phyloP scores from a whole-genome alignment of 2,888 invertebrate genomes.

The Alitta virens region DNA sequence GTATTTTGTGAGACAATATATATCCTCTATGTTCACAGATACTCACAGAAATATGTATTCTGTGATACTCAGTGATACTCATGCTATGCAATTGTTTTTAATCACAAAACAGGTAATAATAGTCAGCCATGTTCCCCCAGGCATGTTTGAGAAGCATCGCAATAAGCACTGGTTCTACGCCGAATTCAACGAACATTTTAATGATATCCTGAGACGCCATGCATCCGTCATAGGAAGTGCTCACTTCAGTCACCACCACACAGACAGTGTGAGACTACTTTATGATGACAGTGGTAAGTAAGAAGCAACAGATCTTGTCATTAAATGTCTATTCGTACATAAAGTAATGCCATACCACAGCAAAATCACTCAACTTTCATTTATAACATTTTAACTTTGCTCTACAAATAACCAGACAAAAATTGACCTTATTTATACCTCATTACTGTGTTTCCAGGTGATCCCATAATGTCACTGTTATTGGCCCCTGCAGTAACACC shows the following conservation, averaged over 20 bases:
- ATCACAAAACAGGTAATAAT: slow-evolving; percentile 83
- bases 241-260: slow-evolving; percentile 51
- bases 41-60: no score
- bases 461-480: slow-evolving; percentile 79
- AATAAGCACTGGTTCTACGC: slow-evolving; percentile 50
- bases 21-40: not conserved
- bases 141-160: slow-evolving; percentile 45
- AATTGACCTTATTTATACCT: no score
- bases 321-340: not conserved
- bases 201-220: slow-evolving; percentile 46
- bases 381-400: no score
- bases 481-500: slow-evolving; percentile 89
- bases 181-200: slow-evolving; percentile 47
- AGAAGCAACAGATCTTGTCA: not conserved
- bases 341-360: not conserved
- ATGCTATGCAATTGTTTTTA: no score
- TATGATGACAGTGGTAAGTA: slow-evolving; percentile 23
- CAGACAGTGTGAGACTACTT: slow-evolving; percentile 46
- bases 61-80: no score
- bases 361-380: no score
- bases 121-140: slow-evolving; percentile 71
- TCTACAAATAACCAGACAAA: no score
- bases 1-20: no score
- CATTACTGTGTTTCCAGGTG: slow-evolving; percentile 6
- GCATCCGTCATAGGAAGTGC: slow-evolving; percentile 49